Evolutionary conservation across 2,888 invertebrate species (phyloP).

Genomic region (Callimorpha dominula): DNA sequence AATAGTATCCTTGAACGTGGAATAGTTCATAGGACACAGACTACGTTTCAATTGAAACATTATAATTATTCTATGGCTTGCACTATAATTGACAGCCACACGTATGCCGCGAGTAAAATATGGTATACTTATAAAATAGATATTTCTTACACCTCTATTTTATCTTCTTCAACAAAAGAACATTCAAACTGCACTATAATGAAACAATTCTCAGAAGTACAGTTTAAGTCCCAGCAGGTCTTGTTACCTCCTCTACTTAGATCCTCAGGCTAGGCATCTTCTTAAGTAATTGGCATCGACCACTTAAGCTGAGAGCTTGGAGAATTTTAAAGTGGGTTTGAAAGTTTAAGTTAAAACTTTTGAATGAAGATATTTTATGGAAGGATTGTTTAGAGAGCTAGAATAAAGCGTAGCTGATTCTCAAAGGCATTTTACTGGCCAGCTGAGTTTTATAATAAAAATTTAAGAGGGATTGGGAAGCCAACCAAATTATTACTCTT

Average conservation of each 20-base stretch:
- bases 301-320: conserved; percentile 30
- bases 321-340: neutral
- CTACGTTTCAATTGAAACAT: no score
- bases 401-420: neutral
- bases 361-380: neutral
- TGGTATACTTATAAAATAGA: neutral
- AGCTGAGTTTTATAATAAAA: no score
- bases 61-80: no score
- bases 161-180: neutral
- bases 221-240: conserved; percentile 25
- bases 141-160: neutral
- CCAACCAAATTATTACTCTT: neutral
- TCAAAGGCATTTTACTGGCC: neutral
- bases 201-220: conserved; percentile 31
- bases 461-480: neutral
- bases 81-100: no score
- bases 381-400: neutral
- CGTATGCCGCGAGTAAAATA: no score
- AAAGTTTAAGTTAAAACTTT: neutral
- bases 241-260: conserved; percentile 37
- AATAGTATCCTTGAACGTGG: no score
- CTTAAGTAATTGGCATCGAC: conserved; percentile 44
- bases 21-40: no score
- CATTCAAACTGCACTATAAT: conserved; percentile 11
- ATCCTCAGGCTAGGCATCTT: conserved; percentile 28